Evolutionary conservation across 2,888 invertebrate species (phyloP), one percentile per base, ranked within the genome.

Genomic region (Gymnoscelis rufifasciata): DNA sequence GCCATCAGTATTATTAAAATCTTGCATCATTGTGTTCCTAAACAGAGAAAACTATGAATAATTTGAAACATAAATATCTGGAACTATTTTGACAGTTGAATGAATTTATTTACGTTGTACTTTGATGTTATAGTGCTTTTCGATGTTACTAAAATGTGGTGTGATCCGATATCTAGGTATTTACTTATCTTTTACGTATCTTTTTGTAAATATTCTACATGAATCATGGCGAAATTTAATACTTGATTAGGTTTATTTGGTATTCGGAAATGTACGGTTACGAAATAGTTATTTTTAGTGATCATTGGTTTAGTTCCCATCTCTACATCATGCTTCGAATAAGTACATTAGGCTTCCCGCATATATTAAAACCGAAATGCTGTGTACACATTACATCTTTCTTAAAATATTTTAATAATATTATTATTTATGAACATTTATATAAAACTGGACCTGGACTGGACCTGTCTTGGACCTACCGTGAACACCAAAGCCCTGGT

Each of bases 401-500:
- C n/a, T n/a, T n/a, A n/a, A n/a, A n/a, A n/a, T n/a, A n/a, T n/a
- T n/a, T n/a, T n/a, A n/a, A n/a, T n/a, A n/a, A n/a, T n/a, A n/a
- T n/a, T n/a, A n/a, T n/a, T n/a, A n/a, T n/a, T n/a, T n/a, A n/a
- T n/a, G n/a, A 19, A 19, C 3, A 19, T 5, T 19, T 5, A 19
- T 19, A 19, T 3, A 19, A 19, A 19, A 5, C 19, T 2, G 5
- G 19, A 19, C 3, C 19, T 19, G 2, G 19, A 3, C 5, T 19
- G 19, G 19, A 2, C 19, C n/a, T n/a, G n/a, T n/a, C n/a, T 29
- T 2, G 0, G 7, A 8, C 10, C 10, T n/a, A 35, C 88, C 60
- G 83, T 74, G 23, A 80, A 76, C 7, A 87, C 68, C 7, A 89
- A 64, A 1, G 78, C 63, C 57, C 89, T 66, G 41, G 80, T 78